Evolutionary conservation across 1,140 invertebrate species (phyloP), one percentile per base, ranked within the genome.

Genomic region (Meloidogyne floridensis): DNA sequence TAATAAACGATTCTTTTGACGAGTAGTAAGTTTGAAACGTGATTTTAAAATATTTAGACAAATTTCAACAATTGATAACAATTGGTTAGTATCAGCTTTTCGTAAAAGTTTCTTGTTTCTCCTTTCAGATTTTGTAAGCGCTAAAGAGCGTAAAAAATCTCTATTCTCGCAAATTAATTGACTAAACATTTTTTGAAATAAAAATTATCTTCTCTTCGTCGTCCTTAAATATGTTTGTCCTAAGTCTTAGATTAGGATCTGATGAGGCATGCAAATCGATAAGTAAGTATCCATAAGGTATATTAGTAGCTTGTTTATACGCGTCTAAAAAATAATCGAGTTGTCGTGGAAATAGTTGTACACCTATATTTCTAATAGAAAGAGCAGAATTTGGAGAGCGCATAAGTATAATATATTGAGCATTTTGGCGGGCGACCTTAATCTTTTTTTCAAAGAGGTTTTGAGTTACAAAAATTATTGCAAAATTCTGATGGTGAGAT

Each of bases 171-270:
- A 32, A 75, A 78, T 56, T 53, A 69, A 53, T 11, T 78, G 9
- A 53, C 77, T 56, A 42, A 78, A 47, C 77, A 78, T 73, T 78
- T 73, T 78, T 70, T 77, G 77, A 43, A 78, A 78, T 78, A 32
- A 78, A 78, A 73, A 78, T 73, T 47, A 78, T 78, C 71, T 69
- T 69, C 71, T 70, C 59, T 73, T 78, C 77, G 42, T 78, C 74
- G 1, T 69, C 59, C 6, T 75, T 69, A 78, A 78, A 78, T 78
- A 78, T 78, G 32, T 72, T 72, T n/a, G 59, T 78, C 11, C 77
- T 20, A 3, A 78, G 77, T 18, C 77, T 69, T 7, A 78, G 65
- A 47, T 42, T 10, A 11, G 77, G 77, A 13, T 78, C 71, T 43
- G 77, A 70, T 9, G 77, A 56, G 7, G 76, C 76, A 74, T 77